Evolutionary conservation across 1,140 invertebrate species (phyloP).

Genomic region (Hydropsyche tenuis): DNA sequence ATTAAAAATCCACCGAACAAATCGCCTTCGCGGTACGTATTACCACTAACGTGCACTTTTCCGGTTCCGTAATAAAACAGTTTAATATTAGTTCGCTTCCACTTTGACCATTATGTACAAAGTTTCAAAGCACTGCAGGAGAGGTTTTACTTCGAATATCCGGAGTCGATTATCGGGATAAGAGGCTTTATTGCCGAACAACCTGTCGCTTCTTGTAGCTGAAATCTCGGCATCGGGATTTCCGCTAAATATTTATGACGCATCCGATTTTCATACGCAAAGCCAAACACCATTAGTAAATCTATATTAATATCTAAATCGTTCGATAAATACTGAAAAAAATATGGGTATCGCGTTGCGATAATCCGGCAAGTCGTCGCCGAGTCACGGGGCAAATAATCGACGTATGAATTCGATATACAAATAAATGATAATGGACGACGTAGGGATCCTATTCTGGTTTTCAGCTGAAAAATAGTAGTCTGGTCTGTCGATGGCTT

Average conservation of each 20-base stretch:
- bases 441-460: too few relatives aligned
- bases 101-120: slow-evolving; percentile 10
- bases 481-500: too few relatives aligned
- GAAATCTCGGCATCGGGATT: background rate
- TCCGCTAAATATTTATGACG: slow-evolving; percentile 9
- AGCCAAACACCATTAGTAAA: background rate
- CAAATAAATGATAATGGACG: slow-evolving; percentile 8
- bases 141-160: background rate
- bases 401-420: background rate
- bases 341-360: slow-evolving; percentile 9
- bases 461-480: too few relatives aligned
- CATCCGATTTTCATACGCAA: background rate
- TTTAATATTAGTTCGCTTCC: background rate
- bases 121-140: background rate
- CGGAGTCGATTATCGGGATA: slow-evolving; percentile 32
- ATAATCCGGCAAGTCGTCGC: background rate
- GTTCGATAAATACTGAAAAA: background rate
- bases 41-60: too few relatives aligned
- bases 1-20: too few relatives aligned
- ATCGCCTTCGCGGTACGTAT: too few relatives aligned
- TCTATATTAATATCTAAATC: slow-evolving; percentile 14
- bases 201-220: slow-evolving; percentile 33
- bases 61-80: too few relatives aligned
- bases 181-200: slow-evolving; percentile 35
- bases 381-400: background rate